Evolutionary conservation across 1,140 invertebrate species (phyloP).

Genomic region (Saccostrea glomerata): DNA sequence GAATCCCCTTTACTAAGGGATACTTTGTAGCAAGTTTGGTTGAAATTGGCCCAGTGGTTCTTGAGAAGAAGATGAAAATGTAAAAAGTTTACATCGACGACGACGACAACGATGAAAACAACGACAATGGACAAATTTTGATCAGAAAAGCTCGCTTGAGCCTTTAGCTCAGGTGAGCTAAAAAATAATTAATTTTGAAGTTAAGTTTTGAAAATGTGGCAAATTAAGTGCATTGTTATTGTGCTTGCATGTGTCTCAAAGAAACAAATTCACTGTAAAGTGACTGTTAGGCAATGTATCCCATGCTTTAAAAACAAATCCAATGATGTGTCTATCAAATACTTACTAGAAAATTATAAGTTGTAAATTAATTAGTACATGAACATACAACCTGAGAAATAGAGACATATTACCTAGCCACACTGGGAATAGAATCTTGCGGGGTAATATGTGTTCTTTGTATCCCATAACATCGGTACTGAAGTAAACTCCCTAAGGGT

Average conservation of each 20-base stretch:
- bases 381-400: not conserved
- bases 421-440: slow-evolving; percentile 83
- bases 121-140: too few relatives aligned
- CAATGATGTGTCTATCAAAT: not conserved
- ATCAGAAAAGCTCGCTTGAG: too few relatives aligned
- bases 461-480: slow-evolving; percentile 89
- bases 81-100: too few relatives aligned
- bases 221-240: not conserved
- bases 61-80: too few relatives aligned
- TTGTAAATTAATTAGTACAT: not conserved
- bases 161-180: too few relatives aligned
- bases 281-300: not conserved
- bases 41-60: too few relatives aligned
- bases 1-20: too few relatives aligned
- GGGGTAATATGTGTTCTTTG: slow-evolving; percentile 90
- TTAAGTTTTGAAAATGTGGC: not conserved
- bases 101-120: too few relatives aligned
- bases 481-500: slow-evolving; percentile 85
- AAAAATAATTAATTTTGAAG: too few relatives aligned
- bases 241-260: not conserved
- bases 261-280: not conserved
- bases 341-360: not conserved
- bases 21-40: too few relatives aligned
- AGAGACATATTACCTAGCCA: slow-evolving; percentile 81
- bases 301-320: not conserved